Evolutionary conservation across 2,113 vertebrate genomes (phyloP).

Genomic region (Genyomyrus donnyi): DNA sequence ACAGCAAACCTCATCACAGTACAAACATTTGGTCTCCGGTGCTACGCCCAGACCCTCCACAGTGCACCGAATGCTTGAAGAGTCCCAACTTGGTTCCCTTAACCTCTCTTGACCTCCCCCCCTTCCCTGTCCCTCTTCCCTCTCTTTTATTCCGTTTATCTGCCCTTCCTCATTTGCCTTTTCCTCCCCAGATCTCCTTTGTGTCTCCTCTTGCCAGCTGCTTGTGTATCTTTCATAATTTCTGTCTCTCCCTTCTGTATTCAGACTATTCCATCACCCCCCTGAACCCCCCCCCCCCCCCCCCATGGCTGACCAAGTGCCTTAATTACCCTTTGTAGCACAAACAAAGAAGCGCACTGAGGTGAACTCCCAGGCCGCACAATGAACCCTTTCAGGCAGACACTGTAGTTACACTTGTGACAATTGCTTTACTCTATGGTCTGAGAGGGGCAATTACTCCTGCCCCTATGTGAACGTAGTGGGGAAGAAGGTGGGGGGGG

Average conservation of each 20-base stretch:
- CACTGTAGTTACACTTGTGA: slow-evolving; percentile 61
- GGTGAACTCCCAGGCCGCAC: slow-evolving; percentile 53
- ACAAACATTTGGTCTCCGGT: slow-evolving; percentile 25
- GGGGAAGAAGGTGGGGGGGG: slow-evolving; percentile 34
- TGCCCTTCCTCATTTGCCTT: background rate
- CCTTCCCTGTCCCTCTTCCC: background rate
- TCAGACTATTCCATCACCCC: background rate
- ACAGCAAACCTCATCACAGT: slow-evolving; percentile 20
- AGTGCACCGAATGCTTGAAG: background rate
- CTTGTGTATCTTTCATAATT: background rate
- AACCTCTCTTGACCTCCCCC: slow-evolving; percentile 1
- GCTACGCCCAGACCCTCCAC: slow-evolving; percentile 17
- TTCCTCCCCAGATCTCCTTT: background rate
- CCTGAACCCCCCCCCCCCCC: slow-evolving; percentile 1
- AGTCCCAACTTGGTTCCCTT: background rate
- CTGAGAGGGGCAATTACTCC: slow-evolving; percentile 59
- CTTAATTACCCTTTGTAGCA: slow-evolving; percentile 61
- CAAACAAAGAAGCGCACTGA: slow-evolving; percentile 63
- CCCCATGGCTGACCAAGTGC: slow-evolving; percentile 51
- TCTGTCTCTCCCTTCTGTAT: background rate
- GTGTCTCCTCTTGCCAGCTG: background rate
- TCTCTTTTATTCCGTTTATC: background rate
- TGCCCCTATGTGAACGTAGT: slow-evolving; percentile 48
- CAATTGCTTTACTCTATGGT: slow-evolving; percentile 62
- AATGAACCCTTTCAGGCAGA: slow-evolving; percentile 63